phyloP scores from a whole-genome alignment of 2,888 invertebrate genomes.

The Heteromyza rotundicornis region DNA sequence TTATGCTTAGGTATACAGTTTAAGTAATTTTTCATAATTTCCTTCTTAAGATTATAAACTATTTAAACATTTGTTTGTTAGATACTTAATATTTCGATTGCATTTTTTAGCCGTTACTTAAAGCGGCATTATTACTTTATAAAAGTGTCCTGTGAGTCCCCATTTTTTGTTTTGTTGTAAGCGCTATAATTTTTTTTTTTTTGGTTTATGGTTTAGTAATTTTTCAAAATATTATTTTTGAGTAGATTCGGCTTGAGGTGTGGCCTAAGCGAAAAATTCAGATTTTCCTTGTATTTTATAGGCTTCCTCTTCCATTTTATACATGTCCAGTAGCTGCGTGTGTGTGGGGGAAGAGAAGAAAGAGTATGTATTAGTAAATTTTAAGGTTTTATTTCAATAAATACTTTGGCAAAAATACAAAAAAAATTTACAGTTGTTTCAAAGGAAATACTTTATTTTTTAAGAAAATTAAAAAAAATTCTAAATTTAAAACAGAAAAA shows the following conservation, averaged over 20 bases:
- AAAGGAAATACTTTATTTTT: not conserved
- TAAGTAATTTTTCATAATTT: slow-evolving; percentile 15
- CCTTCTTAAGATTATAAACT: not conserved
- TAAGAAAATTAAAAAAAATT: too few relatives aligned
- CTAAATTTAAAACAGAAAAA: not conserved
- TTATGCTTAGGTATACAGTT: not conserved
- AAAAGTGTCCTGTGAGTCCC: slow-evolving; percentile 19
- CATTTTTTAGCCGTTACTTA: slow-evolving; percentile 25
- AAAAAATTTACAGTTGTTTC: not conserved
- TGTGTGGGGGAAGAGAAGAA: too few relatives aligned
- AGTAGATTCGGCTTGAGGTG: not conserved
- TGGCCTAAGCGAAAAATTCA: slow-evolving; percentile 82
- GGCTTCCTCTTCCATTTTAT: slow-evolving; percentile 91
- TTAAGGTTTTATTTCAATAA: too few relatives aligned
- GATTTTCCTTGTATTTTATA: slow-evolving; percentile 87
- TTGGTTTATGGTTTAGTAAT: too few relatives aligned
- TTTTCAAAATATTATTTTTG: slow-evolving; percentile 18
- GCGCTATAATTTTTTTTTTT: slow-evolving; percentile 26
- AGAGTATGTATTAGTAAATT: too few relatives aligned
- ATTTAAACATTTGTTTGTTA: slow-evolving; percentile 22
- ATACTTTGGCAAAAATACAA: too few relatives aligned
- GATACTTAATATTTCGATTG: slow-evolving; percentile 40
- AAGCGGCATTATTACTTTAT: slow-evolving; percentile 18
- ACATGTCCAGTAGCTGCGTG: slow-evolving; percentile 85
- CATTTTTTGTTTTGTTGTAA: slow-evolving; percentile 31